Evolutionary conservation across 2,888 invertebrate genomes (phyloP), one percentile per base, ranked within the genome.

Genomic region (Scaptomyza tumidula): DNA sequence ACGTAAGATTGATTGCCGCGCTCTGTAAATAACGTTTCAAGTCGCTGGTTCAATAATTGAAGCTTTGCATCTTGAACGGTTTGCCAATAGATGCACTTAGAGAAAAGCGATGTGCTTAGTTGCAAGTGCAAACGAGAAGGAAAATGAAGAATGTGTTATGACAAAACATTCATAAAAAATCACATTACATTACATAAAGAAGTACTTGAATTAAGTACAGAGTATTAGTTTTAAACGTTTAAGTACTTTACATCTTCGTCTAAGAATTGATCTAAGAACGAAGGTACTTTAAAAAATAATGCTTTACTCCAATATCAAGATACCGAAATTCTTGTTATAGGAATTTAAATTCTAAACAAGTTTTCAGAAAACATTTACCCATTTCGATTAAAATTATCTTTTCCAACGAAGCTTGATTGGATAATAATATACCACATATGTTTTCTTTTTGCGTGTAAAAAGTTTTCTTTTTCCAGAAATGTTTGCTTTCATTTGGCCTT

Each of bases 11-110:
- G 24, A n/a, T 14, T 52, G 37, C 10, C 10, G 14, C 11, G 37
- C 37, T 39, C 14, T 27, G 52, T 41, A 37, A 39, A 39, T 52
- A 27, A 27, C 27, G 14, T 24, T 52, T 39, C 27, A 39, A 27
- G 37, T 52, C 52, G 52, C 39, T 52, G 27, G 52, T 52, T 52
- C 52, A 52, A 52, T 39, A 52, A 39, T 11, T 52, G 27, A 16
- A 27, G 39, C 37, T 39, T 39, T 24, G 1, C 52, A 24, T 39
- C 27, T 27, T 27, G n/a, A 0, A 1, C 11, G 35, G 24, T 5
- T n/a, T 27, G 37, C 24, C 24, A 35, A 14, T 7, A 7, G 14
- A 6, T 35, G 14, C 52, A 37, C 52, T 37, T n/a, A 50, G 19
- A 6, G 33, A 50, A 50, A 50, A n/a, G 2, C n/a, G 29, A 6